Percentiles rank a stretch among this genome's conserved stretches.
Conservation (phyloP, 2,113 vertebrate genomes). For the Lepus europaeus region DNA sequence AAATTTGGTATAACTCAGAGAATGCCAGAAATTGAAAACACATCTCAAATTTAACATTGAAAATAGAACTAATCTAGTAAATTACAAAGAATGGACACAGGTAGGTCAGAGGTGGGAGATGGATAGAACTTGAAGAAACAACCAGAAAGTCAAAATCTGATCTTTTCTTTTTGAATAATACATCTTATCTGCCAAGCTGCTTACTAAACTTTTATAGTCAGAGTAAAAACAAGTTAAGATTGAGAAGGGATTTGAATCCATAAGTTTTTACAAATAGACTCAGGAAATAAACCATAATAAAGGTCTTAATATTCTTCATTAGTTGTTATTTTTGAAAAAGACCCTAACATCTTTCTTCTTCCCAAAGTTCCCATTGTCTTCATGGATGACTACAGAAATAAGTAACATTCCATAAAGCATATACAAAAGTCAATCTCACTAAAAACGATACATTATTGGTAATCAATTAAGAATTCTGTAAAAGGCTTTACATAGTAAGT, state of each 20-base stretch:
- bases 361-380: neutral
- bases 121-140: conserved; percentile 2
- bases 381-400: neutral
- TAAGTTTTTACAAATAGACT: conserved; percentile 29
- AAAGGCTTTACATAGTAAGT: conserved; percentile 39
- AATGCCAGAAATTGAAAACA: conserved; percentile 30
- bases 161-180: conserved; percentile 37
- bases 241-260: neutral
- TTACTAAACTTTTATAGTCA: conserved; percentile 27
- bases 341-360: conserved; percentile 15
- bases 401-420: conserved; percentile 1
- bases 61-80: conserved; percentile 41
- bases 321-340: conserved; percentile 23
- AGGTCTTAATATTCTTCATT: neutral
- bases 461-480: conserved; percentile 19
- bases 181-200: conserved; percentile 27
- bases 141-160: neutral
- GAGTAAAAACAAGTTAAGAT: conserved; percentile 4
- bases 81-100: conserved; percentile 38
- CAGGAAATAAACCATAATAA: neutral
- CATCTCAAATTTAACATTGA: neutral
- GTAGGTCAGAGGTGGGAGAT: neutral
- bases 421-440: neutral
- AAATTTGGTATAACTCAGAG: neutral
- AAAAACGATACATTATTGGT: conserved; percentile 30